Base-by-base conservation (phyloP, 2,888 invertebrate genomes). In the Cremastinae sp. region DNA sequence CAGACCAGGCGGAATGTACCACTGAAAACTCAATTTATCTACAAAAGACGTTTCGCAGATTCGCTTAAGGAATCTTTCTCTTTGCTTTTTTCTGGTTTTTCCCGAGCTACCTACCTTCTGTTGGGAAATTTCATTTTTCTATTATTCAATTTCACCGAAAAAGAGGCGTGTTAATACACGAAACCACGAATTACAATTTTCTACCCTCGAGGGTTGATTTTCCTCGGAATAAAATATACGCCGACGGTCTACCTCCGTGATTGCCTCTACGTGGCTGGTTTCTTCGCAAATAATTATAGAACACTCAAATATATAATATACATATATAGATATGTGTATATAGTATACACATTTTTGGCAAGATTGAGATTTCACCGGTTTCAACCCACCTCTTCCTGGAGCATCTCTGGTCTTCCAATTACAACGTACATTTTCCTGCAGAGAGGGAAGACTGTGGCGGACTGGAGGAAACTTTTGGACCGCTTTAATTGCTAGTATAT, bases 1-100 rank as follows among this genome's bases (percentile, higher is more conserved):
- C 22, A 41, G 12, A 51, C 37, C 35, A 37, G 49, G 39, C 20
- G 49, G 12, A 43, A 35, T 45, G 37, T 37, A 35, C 14, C 18
- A 49, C 49, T 18, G 53, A 18, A 59, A 65, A 55, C 62, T 53
- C 58, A 61, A 72, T 75, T 75, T 72, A 66, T 72, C 51, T 41
- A 18, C 49, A 37, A n/a, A 14, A 39, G 53, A 43, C 47, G 1
- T 9, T 12, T 12, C 22, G 56, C 16, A n/a, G 56, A 47, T 47
- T 61, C 61, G 41, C 55, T 75, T 66, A 51, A 14, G 18, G 22
- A 14, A 39, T 10, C 10, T n/a, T 14, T 37, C 37, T 47, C 39
- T 39, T 61, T 2, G 61, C 10, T 14, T 64, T 43, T 49, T 14
- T 39, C 14, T 9, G 39, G 9, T n/a, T 39, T 28, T 18, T 51